Conservation (phyloP, 1,140 invertebrate species). For the Ephestia elutella region DNA sequence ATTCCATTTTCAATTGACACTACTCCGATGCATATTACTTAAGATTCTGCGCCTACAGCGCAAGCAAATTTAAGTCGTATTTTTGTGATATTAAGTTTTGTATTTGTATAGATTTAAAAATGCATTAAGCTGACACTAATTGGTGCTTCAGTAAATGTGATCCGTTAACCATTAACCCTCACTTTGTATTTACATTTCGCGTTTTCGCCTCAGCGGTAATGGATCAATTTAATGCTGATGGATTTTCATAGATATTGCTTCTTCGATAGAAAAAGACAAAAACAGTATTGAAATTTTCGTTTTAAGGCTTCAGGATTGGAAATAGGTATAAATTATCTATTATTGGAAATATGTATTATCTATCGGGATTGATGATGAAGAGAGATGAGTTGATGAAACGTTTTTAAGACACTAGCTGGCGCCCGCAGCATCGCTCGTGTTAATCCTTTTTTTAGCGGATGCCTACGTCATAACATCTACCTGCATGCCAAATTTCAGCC, state of each 20-base stretch:
- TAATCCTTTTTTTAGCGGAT: too few relatives aligned
- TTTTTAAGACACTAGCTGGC: too few relatives aligned
- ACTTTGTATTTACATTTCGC: conserved; percentile 26
- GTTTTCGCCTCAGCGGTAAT: conserved; percentile 4
- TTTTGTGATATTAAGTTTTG: not conserved
- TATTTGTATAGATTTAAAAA: not conserved
- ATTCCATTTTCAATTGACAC: not conserved
- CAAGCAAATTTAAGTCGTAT: conserved; percentile 1
- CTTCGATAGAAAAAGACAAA: not conserved
- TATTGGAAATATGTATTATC: too few relatives aligned
- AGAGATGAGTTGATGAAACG: too few relatives aligned
- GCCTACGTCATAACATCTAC: too few relatives aligned
- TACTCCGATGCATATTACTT: conserved; percentile 2
- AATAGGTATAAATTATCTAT: too few relatives aligned
- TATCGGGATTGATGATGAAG: too few relatives aligned
- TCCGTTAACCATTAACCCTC: conserved; percentile 25
- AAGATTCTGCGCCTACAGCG: not conserved
- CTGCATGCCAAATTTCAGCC: too few relatives aligned
- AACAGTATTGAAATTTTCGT: not conserved
- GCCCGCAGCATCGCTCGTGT: too few relatives aligned
- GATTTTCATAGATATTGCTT: not conserved
- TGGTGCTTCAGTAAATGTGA: conserved; percentile 21
- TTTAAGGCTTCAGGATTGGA: not conserved
- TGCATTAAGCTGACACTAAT: conserved; percentile 19
- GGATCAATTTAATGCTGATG: conserved; percentile 5